Evolutionary conservation across 2,113 vertebrate species (phyloP), one percentile per base, ranked within the genome.

Genomic region (Pteropus alecto): DNA sequence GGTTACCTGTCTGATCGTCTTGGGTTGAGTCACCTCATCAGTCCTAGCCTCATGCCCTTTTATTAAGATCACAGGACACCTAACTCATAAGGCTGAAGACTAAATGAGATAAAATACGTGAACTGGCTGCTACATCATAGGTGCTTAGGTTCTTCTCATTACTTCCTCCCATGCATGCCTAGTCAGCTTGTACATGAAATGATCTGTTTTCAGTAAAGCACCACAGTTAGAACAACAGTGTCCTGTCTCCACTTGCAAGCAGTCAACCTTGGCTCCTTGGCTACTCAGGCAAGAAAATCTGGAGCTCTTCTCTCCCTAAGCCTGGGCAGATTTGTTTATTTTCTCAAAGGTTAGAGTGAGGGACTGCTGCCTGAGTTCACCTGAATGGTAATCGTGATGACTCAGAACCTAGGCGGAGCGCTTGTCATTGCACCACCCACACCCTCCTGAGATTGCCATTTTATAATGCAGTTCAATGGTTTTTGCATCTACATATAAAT

Each of bases 401-500:
- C 33, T 58, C 82, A 65, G 89, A 21, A 28, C 26, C 86, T 19
- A 58, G 41, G n/a, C 12, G 1, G 14, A 33, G 76, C 4, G 11
- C 51, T 65, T 35, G 10, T 68, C 51, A 38, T 35, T 11, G 10
- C 7, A 6, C 28, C 35, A 38, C 30, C 54, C 43, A 7, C 35
- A 11, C 43, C 7, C 67, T 74, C 51, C 38, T 0, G 3, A 18
- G 73, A 89, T 15, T 65, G 79, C 54, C 30, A 35, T 93, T 93
- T 90, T 58, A 65, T 88, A 26, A 77, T 8, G n/a, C 41, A 76
- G 60, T 38, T 26, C 68, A 63, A 26, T 51, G 63, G 68, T 61
- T 93, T 90, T 86, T 68, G n/a, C 46, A 93, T 95, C 63, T 74
- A 30, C 90, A 71, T 43, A 76, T 76, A 94, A 94, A 93, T 85